Conservation (phyloP, 2,888 invertebrate species). For the Calameuta filiformis region DNA sequence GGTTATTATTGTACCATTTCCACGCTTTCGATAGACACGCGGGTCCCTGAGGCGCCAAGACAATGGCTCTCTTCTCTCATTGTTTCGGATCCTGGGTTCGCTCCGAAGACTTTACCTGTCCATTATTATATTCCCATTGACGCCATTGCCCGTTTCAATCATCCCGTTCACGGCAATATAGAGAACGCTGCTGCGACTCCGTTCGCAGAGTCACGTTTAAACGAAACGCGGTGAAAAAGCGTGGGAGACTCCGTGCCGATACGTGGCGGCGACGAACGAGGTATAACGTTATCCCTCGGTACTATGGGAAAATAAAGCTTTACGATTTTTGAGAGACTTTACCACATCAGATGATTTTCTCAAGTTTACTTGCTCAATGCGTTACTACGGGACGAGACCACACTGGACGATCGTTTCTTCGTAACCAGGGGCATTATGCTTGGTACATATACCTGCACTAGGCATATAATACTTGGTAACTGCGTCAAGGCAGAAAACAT, state of each 20-base stretch:
- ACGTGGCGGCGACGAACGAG: neutral
- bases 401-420: constrained; percentile 20
- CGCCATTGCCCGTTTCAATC: neutral
- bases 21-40: constrained; percentile 25
- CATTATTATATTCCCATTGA: neutral
- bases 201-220: neutral
- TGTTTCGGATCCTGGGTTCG: constrained; percentile 34
- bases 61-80: constrained; percentile 47
- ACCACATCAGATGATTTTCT: neutral
- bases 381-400: constrained; percentile 6
- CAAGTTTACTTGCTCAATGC: neutral
- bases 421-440: constrained; percentile 32
- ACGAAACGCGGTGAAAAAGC: neutral
- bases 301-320: neutral
- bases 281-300: neutral
- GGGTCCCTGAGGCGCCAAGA: constrained; percentile 40
- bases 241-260: neutral
- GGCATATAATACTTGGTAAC: constrained; percentile 43
- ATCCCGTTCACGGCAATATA: neutral
- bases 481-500: constrained; percentile 34
- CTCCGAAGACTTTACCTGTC: neutral
- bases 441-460: constrained; percentile 38
- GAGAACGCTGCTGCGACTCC: neutral
- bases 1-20: constrained; percentile 1
- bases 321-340: neutral